phyloP scores from a whole-genome alignment of 2,113 vertebrate species.

The Tinamus guttatus region DNA sequence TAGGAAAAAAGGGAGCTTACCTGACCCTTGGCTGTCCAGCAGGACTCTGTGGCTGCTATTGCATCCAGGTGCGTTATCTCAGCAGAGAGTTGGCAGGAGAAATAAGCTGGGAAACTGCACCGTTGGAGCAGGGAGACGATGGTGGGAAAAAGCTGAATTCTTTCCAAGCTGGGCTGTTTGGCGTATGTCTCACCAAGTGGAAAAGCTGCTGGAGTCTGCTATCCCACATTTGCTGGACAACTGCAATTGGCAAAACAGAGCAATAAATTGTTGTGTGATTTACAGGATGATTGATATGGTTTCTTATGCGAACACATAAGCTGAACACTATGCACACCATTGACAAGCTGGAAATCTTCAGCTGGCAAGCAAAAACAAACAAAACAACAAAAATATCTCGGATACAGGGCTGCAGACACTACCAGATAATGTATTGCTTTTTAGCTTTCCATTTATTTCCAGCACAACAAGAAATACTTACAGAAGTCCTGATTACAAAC shows the following conservation, averaged over 20 bases:
- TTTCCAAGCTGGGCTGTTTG: not conserved
- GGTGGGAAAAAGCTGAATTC: not conserved
- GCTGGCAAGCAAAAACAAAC: not conserved
- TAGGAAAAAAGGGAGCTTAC: not conserved
- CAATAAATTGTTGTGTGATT: not conserved
- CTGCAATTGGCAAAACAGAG: not conserved
- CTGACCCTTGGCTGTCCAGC: not conserved
- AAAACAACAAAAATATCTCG: not conserved
- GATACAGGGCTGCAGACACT: not conserved
- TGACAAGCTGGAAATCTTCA: not conserved
- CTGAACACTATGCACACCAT: not conserved
- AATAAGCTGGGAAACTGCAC: not conserved
- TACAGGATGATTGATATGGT: not conserved
- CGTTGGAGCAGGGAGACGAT: not conserved
- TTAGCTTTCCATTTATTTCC: not conserved
- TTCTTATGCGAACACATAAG: not conserved
- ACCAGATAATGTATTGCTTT: not conserved
- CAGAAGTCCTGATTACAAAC: not conserved
- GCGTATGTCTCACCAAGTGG: not conserved
- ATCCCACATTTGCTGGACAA: not conserved
- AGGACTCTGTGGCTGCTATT: not conserved
- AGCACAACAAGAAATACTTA: not conserved
- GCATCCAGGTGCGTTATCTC: not conserved
- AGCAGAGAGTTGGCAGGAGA: not conserved
- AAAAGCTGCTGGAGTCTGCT: not conserved